A percentile compares a stretch with the other conserved stretches of the same genome.
These are phyloP conservation scores for Drosophila paranaensis DNA, from an alignment of 2,888 invertebrate species.

Conservation along the genomic window DNA sequence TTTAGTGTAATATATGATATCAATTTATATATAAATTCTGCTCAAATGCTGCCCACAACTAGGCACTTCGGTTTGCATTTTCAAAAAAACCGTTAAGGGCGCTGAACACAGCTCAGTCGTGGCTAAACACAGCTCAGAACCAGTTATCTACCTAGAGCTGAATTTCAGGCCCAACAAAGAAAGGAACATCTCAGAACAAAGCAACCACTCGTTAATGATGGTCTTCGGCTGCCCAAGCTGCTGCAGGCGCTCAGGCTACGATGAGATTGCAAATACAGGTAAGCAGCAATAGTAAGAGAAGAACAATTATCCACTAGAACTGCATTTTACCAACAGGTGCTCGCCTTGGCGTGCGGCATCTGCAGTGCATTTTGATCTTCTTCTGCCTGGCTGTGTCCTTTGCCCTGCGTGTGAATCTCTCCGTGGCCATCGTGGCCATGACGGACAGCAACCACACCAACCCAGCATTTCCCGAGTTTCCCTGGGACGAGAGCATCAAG, in stretches of 20 bases:
- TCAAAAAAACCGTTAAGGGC: background rate
- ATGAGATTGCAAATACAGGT: conserved; percentile 74
- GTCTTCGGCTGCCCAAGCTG: conserved; percentile 59
- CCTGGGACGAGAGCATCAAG: conserved; percentile 87
- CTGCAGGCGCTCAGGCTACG: conserved; percentile 85
- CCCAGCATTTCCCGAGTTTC: conserved; percentile 86
- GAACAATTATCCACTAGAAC: no score
- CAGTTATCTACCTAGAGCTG: no score
- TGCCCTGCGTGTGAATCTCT: conserved; percentile 89
- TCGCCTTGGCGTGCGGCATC: conserved; percentile 87
- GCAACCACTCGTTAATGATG: conserved; percentile 34
- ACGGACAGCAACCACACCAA: conserved; percentile 86
- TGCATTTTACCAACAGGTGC: conserved; percentile 79
- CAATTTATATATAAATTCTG: no score
- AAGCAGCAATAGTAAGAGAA: no score
- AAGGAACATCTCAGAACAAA: background rate
- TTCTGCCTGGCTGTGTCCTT: conserved; percentile 88
- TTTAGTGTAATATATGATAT: no score
- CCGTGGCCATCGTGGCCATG: conserved; percentile 91
- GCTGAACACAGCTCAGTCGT: background rate
- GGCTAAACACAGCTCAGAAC: background rate
- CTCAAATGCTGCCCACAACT: no score
- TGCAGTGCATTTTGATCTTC: conserved; percentile 88
- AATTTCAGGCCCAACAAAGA: no score
- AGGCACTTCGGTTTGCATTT: background rate